phyloP scores from a whole-genome alignment of 2,113 vertebrate genomes.

The Limanda limanda region DNA sequence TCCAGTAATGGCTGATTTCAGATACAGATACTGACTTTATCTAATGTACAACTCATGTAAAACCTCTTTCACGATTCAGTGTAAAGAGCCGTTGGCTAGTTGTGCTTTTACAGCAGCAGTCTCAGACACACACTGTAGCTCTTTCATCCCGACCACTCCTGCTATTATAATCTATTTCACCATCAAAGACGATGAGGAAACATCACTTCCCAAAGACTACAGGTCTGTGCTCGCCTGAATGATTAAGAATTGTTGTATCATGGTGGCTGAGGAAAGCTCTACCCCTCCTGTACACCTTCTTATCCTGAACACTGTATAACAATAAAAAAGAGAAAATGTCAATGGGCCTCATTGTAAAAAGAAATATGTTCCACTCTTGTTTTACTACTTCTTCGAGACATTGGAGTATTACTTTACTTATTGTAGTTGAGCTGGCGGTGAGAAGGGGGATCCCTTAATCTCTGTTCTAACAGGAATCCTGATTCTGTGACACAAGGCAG shows the following conservation, averaged over 20 bases:
- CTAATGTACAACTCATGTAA: background rate
- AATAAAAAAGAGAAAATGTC: background rate
- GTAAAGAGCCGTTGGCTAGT: background rate
- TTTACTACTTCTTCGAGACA: background rate
- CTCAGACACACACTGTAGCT: background rate
- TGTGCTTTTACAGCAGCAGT: background rate
- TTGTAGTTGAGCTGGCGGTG: background rate
- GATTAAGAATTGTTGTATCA: constrained; percentile 42
- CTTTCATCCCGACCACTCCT: background rate
- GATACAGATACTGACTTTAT: too few species aligned
- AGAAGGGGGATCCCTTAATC: background rate
- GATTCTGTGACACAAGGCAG: background rate
- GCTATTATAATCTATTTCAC: background rate
- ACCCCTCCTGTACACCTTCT: background rate
- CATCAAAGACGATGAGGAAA: constrained; percentile 15
- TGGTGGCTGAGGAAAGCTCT: constrained; percentile 6
- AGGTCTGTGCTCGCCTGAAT: constrained; percentile 52
- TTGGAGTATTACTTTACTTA: background rate
- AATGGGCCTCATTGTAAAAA: background rate
- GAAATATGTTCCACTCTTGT: background rate
- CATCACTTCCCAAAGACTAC: constrained; percentile 35
- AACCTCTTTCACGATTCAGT: background rate
- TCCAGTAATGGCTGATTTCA: too few species aligned
- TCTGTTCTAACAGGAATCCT: background rate
- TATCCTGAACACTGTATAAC: background rate